phyloP scores from a whole-genome alignment of 1,140 invertebrate species.

The Drosophila orena region DNA sequence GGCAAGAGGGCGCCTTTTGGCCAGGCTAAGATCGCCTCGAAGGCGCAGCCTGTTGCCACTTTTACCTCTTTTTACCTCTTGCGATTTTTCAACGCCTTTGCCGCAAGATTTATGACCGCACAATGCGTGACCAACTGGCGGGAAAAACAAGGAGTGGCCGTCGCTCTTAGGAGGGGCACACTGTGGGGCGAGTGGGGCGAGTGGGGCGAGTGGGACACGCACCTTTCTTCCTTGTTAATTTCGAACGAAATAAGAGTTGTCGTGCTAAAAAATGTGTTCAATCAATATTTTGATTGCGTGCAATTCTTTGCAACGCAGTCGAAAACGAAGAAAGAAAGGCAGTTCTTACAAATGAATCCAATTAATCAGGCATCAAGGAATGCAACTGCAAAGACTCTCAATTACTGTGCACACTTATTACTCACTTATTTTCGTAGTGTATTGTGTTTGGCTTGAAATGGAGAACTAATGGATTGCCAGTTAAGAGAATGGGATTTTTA shows the following conservation, averaged over 20 bases:
- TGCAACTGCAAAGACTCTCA: slow-evolving; percentile 5
- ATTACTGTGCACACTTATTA: background rate
- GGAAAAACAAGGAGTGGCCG: slow-evolving; percentile 43
- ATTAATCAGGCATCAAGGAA: slow-evolving; percentile 20
- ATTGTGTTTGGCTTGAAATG: too few species aligned
- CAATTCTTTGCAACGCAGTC: slow-evolving; percentile 55
- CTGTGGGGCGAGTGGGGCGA: slow-evolving; percentile 15
- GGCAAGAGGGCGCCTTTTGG: slow-evolving; percentile 46
- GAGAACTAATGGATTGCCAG: too few species aligned
- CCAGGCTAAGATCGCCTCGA: slow-evolving; percentile 18
- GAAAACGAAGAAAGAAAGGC: background rate
- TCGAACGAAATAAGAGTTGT: slow-evolving; percentile 55
- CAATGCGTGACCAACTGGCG: slow-evolving; percentile 72
- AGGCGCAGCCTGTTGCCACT: slow-evolving; percentile 44
- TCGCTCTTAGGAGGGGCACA: slow-evolving; percentile 2
- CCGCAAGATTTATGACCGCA: slow-evolving; percentile 65
- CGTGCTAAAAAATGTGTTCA: slow-evolving; percentile 69
- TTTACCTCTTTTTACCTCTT: slow-evolving; percentile 43
- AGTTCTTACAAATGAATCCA: slow-evolving; percentile 12
- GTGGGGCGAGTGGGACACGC: slow-evolving; percentile 35
- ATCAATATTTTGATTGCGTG: slow-evolving; percentile 72
- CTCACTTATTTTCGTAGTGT: background rate
- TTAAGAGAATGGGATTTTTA: too few species aligned
- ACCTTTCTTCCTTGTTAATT: slow-evolving; percentile 74
- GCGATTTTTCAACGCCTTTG: slow-evolving; percentile 75